These are phyloP conservation scores for Nettapus auritus DNA, from an alignment of 2,113 vertebrate genomes.

Conservation along the genomic window DNA sequence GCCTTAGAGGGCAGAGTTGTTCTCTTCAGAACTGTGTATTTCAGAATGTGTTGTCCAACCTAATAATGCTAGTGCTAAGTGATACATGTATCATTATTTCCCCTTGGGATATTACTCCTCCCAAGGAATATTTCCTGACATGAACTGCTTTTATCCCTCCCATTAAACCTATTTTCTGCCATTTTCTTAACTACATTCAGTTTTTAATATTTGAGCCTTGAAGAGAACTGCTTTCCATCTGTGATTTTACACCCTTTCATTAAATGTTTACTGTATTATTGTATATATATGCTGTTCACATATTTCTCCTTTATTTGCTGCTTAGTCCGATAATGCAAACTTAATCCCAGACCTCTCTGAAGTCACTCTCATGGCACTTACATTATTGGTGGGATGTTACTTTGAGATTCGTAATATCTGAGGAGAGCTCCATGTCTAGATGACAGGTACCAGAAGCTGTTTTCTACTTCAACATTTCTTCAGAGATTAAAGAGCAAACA, in stretches of 20 bases:
- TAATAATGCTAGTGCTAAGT: neutral
- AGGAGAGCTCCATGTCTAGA: neutral
- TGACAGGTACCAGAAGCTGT: neutral
- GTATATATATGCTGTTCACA: neutral
- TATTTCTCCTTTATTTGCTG: neutral
- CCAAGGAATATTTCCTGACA: neutral
- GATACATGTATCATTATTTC: neutral
- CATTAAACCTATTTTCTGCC: neutral
- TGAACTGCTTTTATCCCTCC: neutral
- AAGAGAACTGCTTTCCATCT: neutral
- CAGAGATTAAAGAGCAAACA: neutral
- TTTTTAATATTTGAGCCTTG: neutral
- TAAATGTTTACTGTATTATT: neutral
- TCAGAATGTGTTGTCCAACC: neutral
- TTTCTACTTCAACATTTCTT: neutral
- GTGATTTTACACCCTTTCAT: neutral
- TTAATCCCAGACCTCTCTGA: neutral
- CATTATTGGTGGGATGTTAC: neutral
- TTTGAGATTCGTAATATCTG: neutral
- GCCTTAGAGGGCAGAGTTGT: neutral
- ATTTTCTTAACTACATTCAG: neutral
- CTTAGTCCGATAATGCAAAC: neutral
- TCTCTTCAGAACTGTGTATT: neutral
- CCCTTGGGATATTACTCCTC: neutral
- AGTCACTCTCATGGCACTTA: no score